phyloP scores from a whole-genome alignment of 2,797 vertebrate species.

The Oophaga sylvatica region DNA sequence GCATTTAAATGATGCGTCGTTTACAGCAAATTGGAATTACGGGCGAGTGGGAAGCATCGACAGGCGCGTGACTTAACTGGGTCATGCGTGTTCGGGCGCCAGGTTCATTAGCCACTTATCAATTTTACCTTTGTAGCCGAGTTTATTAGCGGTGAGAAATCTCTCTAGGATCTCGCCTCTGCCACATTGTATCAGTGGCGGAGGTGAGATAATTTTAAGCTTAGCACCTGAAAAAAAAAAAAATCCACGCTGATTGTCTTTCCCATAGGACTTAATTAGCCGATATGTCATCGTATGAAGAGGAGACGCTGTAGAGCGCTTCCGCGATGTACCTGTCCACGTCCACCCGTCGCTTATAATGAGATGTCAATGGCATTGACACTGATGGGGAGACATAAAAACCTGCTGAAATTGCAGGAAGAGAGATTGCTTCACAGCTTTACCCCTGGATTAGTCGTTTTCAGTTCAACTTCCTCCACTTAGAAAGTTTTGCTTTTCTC shows the following conservation, averaged over 20 bases:
- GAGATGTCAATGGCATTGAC: constrained; percentile 71
- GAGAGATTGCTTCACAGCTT: constrained; percentile 60
- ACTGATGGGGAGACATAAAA: constrained; percentile 68
- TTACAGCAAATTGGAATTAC: constrained; percentile 43
- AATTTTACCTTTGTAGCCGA: constrained; percentile 68
- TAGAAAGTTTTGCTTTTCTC: constrained; percentile 60
- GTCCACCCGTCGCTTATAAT: constrained; percentile 73
- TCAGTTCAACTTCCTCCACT: constrained; percentile 63
- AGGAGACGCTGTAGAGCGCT: constrained; percentile 69
- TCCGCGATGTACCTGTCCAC: constrained; percentile 74
- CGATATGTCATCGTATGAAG: constrained; percentile 63
- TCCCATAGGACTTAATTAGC: constrained; percentile 82
- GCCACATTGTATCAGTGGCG: constrained; percentile 67
- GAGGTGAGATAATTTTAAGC: constrained; percentile 73
- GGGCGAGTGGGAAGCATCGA: constrained; percentile 38
- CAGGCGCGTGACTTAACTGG: constrained; percentile 67
- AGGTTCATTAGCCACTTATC: constrained; percentile 64
- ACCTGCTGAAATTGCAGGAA: constrained; percentile 59
- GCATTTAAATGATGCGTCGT: constrained; percentile 44
- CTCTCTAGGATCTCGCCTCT: constrained; percentile 60
- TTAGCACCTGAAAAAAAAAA: constrained; percentile 47
- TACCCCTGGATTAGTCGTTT: constrained; percentile 56
- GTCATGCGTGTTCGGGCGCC: constrained; percentile 55
- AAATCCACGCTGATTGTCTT: constrained; percentile 68
- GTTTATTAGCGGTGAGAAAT: constrained; percentile 67